A percentile compares a stretch with the other conserved stretches of the same genome.
Evolutionary conservation across 2,888 invertebrate species (phyloP).

Genomic region (Leptopterna dolabrata): DNA sequence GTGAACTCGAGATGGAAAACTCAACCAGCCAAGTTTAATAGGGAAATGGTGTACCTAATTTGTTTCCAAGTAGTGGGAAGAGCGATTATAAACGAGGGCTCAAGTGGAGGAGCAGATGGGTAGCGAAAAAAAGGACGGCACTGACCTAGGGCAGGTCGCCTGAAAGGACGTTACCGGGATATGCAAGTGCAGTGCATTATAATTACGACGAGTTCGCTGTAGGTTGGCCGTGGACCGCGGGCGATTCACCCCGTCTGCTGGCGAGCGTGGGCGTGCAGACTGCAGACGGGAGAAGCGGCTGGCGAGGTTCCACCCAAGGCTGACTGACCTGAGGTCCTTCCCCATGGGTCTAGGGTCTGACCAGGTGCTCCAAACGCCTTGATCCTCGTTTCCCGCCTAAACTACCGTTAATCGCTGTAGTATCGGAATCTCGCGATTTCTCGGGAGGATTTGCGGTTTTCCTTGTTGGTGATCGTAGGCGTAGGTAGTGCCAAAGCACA

Average conservation of each 20-base stretch:
- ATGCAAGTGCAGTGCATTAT: constrained; percentile 43
- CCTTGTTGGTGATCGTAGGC: too few relatives aligned
- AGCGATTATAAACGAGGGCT: not conserved
- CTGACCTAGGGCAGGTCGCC: constrained; percentile 7
- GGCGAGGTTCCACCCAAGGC: constrained; percentile 34
- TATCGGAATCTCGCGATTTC: too few relatives aligned
- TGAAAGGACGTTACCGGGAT: constrained; percentile 4
- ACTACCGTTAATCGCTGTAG: not conserved
- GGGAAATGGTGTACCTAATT: not conserved
- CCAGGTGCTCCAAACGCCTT: not conserved
- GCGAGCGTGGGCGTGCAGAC: constrained; percentile 44
- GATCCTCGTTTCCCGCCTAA: not conserved
- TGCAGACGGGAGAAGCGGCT: constrained; percentile 33
- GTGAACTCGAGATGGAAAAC: too few relatives aligned
- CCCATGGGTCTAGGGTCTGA: not conserved
- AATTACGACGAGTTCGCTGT: not conserved
- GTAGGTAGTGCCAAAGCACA: too few relatives aligned
- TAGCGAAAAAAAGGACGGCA: not conserved
- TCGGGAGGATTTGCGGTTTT: too few relatives aligned
- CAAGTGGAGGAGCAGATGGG: not conserved
- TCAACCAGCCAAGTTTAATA: not conserved
- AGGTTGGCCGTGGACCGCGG: not conserved
- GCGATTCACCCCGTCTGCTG: constrained; percentile 42
- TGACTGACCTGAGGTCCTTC: constrained; percentile 18
- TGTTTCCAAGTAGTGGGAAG: not conserved